These are phyloP conservation scores for Xestia sexstrigata DNA, from an alignment of 2,888 invertebrate genomes.

Conservation along the genomic window DNA sequence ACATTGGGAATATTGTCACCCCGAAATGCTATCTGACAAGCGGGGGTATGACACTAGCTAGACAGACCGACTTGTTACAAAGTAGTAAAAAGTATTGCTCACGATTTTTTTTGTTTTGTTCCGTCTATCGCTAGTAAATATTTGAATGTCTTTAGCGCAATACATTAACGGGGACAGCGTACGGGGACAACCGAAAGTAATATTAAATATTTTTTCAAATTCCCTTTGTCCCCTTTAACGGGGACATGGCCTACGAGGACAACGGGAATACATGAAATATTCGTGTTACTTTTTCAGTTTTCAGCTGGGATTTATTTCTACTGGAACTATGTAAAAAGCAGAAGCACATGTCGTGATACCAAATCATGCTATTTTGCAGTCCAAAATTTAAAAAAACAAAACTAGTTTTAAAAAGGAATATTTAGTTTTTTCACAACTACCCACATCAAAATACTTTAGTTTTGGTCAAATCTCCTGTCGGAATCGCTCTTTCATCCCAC, in stretches of 20 bases:
- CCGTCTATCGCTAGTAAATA: neutral
- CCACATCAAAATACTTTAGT: slow-evolving; percentile 12
- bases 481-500: slow-evolving; percentile 23
- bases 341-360: neutral
- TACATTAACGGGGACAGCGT: too few relatives aligned
- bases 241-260: too few relatives aligned
- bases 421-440: slow-evolving; percentile 13
- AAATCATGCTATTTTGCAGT: too few relatives aligned
- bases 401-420: neutral
- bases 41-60: neutral
- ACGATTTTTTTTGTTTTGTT: neutral
- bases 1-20: neutral
- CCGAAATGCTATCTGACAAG: too few relatives aligned
- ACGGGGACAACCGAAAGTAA: too few relatives aligned
- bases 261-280: too few relatives aligned
- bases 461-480: slow-evolving; percentile 12
- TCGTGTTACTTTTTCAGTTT: neutral
- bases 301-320: neutral
- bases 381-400: neutral
- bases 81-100: neutral
- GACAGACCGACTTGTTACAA: neutral
- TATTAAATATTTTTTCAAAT: too few relatives aligned
- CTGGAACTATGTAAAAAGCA: neutral
- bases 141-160: neutral
- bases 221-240: too few relatives aligned